Conservation (phyloP, 92 coral and sea anemone genomes). For the Plumapathes pennacea region DNA sequence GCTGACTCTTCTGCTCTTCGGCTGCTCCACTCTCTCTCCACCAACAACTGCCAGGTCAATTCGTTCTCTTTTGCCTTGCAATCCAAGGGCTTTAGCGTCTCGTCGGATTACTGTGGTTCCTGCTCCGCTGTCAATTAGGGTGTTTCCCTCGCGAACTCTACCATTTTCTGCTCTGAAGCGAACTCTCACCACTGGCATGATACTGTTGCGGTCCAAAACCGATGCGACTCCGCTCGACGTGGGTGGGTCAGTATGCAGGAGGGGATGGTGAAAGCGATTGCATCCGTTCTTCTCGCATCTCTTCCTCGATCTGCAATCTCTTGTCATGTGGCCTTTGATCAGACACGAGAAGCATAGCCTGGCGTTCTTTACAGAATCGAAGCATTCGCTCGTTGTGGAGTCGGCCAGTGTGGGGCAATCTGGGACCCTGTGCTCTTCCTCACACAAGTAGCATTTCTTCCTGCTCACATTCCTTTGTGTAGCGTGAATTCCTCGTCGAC, state of each 20-base stretch:
- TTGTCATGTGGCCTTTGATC: slow-evolving; percentile 20
- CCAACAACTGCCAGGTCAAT: slow-evolving; percentile 45
- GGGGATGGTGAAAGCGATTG: slow-evolving; percentile 32
- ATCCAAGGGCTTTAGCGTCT: slow-evolving; percentile 45
- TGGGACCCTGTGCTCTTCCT: slow-evolving; percentile 28
- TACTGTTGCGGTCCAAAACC: slow-evolving; percentile 19
- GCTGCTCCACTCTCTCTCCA: slow-evolving; percentile 32
- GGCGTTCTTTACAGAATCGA: slow-evolving; percentile 1
- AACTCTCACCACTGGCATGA: slow-evolving; percentile 53
- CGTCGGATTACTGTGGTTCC: slow-evolving; percentile 51
- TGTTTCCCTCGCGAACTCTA: slow-evolving; percentile 40
- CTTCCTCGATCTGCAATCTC: slow-evolving; percentile 35
- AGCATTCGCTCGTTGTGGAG: slow-evolving; percentile 4
- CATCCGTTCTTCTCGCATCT: slow-evolving; percentile 41
- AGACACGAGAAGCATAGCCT: slow-evolving; percentile 7
- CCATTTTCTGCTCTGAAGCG: slow-evolving; percentile 50
- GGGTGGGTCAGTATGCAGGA: slow-evolving; percentile 32
- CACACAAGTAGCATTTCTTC: slow-evolving; percentile 22
- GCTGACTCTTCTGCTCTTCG: slow-evolving; percentile 31
- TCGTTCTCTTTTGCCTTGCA: slow-evolving; percentile 32
- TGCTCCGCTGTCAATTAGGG: slow-evolving; percentile 58
- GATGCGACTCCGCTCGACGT: slow-evolving; percentile 21
- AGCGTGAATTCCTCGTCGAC: slow-evolving; percentile 12
- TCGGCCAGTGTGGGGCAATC: slow-evolving; percentile 28
- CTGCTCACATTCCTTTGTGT: not conserved